Percentiles rank a stretch among this genome's conserved stretches.
Evolutionary conservation across 2,888 invertebrate species (phyloP).

Genomic region (Dynastes tityus): DNA sequence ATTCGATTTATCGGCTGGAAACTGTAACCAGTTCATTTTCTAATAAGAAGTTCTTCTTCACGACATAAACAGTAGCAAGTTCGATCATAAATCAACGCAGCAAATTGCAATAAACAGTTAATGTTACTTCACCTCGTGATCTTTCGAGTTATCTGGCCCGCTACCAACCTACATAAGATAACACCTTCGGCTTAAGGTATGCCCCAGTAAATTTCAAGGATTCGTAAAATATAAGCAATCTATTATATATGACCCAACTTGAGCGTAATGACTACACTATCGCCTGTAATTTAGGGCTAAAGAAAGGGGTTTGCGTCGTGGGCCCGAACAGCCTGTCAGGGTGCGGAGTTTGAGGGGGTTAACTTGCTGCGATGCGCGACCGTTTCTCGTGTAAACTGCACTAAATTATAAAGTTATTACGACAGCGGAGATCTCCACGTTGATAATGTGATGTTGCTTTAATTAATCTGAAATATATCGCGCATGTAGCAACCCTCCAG

Average conservation of each 20-base stretch:
- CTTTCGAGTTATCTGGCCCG: slow-evolving; percentile 65
- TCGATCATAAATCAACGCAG: slow-evolving; percentile 51
- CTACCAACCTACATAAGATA: slow-evolving; percentile 64
- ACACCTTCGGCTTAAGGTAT: slow-evolving; percentile 64
- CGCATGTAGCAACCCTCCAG: slow-evolving; percentile 62
- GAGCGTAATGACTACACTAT: slow-evolving; percentile 64
- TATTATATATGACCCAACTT: slow-evolving; percentile 67
- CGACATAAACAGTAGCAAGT: slow-evolving; percentile 40
- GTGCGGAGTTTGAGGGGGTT: slow-evolving; percentile 55
- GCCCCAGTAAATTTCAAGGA: slow-evolving; percentile 60
- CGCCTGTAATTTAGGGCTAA: slow-evolving; percentile 65
- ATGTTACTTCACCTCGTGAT: slow-evolving; percentile 71
- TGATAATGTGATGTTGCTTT: slow-evolving; percentile 72
- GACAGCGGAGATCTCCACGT: slow-evolving; percentile 71
- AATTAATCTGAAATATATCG: slow-evolving; percentile 72
- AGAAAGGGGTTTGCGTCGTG: slow-evolving; percentile 56
- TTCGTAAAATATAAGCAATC: slow-evolving; percentile 68
- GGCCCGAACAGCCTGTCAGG: slow-evolving; percentile 52
- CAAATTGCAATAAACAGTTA: slow-evolving; percentile 67
- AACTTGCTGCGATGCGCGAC: slow-evolving; percentile 61
- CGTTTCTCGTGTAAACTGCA: slow-evolving; percentile 68
- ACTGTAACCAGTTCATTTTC: slow-evolving; percentile 26
- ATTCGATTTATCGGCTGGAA: slow-evolving; percentile 31
- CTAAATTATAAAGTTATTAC: slow-evolving; percentile 74
- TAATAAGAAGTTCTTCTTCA: slow-evolving; percentile 42